phyloP scores from a whole-genome alignment of 2,797 vertebrate genomes.

The Chaunax sp. region DNA sequence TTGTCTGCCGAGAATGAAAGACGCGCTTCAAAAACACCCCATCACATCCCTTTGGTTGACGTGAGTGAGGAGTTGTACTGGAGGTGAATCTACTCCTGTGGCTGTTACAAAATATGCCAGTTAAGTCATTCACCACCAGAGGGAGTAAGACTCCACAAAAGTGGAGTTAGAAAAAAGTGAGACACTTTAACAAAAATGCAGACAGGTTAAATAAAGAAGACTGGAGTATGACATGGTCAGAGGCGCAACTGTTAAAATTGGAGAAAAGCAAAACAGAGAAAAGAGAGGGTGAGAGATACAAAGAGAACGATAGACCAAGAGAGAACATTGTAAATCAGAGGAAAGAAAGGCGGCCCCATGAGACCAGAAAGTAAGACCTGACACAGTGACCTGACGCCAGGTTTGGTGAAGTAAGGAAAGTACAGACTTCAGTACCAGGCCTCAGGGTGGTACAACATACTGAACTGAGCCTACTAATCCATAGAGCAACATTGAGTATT shows the following conservation, averaged over 20 bases:
- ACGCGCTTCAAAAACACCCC: background rate
- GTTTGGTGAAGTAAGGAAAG: slow-evolving; percentile 31
- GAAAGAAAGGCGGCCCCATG: slow-evolving; percentile 48
- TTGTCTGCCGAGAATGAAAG: slow-evolving; percentile 3
- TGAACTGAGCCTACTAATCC: slow-evolving; percentile 49
- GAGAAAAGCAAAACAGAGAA: background rate
- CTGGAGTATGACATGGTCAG: background rate
- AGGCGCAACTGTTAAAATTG: background rate
- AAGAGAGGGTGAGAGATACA: background rate
- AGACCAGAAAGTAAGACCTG: slow-evolving; percentile 60
- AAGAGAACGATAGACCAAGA: slow-evolving; percentile 4
- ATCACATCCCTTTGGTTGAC: background rate
- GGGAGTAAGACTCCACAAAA: slow-evolving; percentile 52
- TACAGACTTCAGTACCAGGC: slow-evolving; percentile 46
- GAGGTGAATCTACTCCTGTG: background rate
- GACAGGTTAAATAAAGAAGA: slow-evolving; percentile 9
- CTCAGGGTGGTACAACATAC: slow-evolving; percentile 37
- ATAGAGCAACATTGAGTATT: slow-evolving; percentile 26
- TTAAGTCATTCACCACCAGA: slow-evolving; percentile 54
- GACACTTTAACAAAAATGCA: too few species aligned
- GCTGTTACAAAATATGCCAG: background rate
- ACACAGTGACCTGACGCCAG: slow-evolving; percentile 35
- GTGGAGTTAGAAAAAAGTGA: background rate
- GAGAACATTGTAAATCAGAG: slow-evolving; percentile 18
- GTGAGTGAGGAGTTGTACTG: background rate